phyloP scores from a whole-genome alignment of 2,797 vertebrate genomes.

The Poeciliopsis gracilis region DNA sequence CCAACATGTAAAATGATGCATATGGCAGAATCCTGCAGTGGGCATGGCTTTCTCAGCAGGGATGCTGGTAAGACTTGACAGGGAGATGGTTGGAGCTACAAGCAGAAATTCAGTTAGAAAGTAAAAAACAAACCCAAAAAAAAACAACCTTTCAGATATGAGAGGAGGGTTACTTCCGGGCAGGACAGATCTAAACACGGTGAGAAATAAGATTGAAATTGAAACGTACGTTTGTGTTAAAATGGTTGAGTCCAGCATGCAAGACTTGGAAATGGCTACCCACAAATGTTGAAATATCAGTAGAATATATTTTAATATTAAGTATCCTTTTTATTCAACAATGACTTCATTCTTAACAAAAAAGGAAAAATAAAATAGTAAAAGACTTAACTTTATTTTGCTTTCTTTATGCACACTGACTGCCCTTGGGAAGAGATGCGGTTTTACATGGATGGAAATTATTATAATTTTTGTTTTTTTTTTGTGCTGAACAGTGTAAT shows the following conservation, averaged over 20 bases:
- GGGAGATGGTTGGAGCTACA: not conserved
- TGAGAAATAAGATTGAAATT: not conserved
- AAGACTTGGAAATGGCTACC: not conserved
- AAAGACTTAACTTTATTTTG: slow-evolving; percentile 5
- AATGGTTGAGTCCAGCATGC: not conserved
- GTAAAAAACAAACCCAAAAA: slow-evolving; percentile 22
- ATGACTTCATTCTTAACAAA: slow-evolving; percentile 10
- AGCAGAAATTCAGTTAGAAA: not conserved
- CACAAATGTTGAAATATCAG: slow-evolving; percentile 6
- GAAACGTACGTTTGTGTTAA: not conserved
- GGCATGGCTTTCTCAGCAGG: not conserved
- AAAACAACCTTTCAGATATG: not conserved
- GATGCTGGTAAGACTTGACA: not conserved
- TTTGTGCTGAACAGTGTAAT: slow-evolving; percentile 21
- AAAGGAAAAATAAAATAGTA: slow-evolving; percentile 16
- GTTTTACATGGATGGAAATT: slow-evolving; percentile 48
- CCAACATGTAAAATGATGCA: not conserved
- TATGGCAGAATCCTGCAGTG: not conserved
- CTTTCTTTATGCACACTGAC: slow-evolving; percentile 19
- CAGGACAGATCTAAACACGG: not conserved
- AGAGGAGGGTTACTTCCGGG: not conserved
- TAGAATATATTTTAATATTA: not conserved
- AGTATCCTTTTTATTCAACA: slow-evolving; percentile 28
- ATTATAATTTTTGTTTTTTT: slow-evolving; percentile 29
- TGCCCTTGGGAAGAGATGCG: slow-evolving; percentile 46